A percentile compares a stretch with the other conserved stretches of the same genome.
Conservation (phyloP, 92 coral and sea anemone species). For the Zoanthus gigantus region DNA sequence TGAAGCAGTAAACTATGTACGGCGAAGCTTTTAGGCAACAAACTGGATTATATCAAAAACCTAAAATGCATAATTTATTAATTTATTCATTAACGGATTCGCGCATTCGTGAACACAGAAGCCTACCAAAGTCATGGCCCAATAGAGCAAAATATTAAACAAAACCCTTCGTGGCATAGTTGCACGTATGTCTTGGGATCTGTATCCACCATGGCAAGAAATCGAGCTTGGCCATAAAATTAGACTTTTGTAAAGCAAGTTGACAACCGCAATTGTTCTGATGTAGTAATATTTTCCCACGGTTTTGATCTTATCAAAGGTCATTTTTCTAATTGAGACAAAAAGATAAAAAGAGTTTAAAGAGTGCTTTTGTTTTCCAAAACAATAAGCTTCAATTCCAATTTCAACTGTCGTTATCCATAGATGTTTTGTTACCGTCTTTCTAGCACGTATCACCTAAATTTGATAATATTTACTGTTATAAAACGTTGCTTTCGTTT, state of each 20-base stretch:
- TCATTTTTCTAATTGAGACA: background rate
- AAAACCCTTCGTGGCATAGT: background rate
- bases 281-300: background rate
- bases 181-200: background rate
- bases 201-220: background rate
- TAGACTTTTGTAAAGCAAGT: background rate
- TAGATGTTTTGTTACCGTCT: background rate
- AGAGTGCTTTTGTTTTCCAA: conserved; percentile 5
- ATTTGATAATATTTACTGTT: background rate
- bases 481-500: background rate
- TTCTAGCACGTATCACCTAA: background rate
- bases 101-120: background rate
- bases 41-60: background rate
- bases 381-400: background rate
- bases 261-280: background rate
- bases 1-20: background rate
- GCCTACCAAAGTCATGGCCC: background rate
- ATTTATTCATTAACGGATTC: background rate
- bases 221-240: background rate
- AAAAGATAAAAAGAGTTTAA: background rate
- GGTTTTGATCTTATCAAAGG: background rate
- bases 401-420: background rate
- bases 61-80: background rate
- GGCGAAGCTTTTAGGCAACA: background rate
- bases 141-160: background rate